A percentile compares a stretch with the other conserved stretches of the same genome.
Conservation (phyloP, 1,140 invertebrate genomes). For the Euglossa dilemma region DNA sequence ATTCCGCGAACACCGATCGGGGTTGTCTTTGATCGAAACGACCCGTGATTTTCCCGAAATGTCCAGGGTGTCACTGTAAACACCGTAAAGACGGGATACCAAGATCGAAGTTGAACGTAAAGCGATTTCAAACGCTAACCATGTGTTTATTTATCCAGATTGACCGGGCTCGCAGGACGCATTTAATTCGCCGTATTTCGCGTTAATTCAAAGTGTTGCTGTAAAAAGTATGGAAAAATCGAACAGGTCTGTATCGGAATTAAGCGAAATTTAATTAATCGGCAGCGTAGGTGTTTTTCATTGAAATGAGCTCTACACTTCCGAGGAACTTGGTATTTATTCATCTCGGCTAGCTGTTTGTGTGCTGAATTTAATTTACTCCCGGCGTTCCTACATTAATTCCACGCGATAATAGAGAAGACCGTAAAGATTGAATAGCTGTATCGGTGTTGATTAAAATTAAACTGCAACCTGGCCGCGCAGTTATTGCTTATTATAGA, state of each 20-base stretch:
- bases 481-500: background rate
- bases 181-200: background rate
- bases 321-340: no score
- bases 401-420: background rate
- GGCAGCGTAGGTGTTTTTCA: background rate
- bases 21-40: background rate
- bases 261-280: background rate
- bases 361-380: background rate
- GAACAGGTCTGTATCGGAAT: background rate
- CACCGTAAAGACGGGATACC: no score
- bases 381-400: background rate
- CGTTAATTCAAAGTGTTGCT: background rate
- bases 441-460: background rate
- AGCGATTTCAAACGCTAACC: no score
- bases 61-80: no score
- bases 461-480: background rate
- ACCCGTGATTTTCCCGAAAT: no score
- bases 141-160: background rate
- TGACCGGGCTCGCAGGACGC: background rate
- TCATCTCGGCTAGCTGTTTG: background rate
- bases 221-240: background rate
- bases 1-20: no score
- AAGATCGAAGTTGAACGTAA: no score
- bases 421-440: background rate
- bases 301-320: background rate